Evolutionary conservation across 2,797 vertebrate species (phyloP).

Genomic region (Sebastolobus alascanus): DNA sequence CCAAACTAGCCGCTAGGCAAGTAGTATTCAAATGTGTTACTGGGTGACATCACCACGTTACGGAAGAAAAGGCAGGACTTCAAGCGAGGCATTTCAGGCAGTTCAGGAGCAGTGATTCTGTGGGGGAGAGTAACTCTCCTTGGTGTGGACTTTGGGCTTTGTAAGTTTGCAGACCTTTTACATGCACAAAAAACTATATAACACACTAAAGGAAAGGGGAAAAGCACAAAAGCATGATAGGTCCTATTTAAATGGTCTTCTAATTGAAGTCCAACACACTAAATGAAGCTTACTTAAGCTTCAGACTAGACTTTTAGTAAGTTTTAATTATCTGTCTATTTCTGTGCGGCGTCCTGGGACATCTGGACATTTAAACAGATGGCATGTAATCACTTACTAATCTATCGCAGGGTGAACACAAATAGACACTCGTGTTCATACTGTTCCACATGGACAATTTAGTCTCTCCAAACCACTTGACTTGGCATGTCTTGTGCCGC

Average conservation of each 20-base stretch:
- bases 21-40: too few species aligned
- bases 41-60: too few species aligned
- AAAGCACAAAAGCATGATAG: too few species aligned
- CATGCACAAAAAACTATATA: too few species aligned
- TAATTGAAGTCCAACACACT: not conserved
- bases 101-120: too few species aligned
- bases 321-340: conserved; percentile 13
- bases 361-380: conserved; percentile 15
- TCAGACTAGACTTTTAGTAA: not conserved
- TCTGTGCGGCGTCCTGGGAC: not conserved
- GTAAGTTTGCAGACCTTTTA: too few species aligned
- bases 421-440: conserved; percentile 18
- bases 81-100: fast-evolving
- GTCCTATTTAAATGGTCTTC: not conserved
- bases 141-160: too few species aligned
- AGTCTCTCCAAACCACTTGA: conserved; percentile 37
- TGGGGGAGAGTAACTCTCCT: too few species aligned
- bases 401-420: conserved; percentile 9
- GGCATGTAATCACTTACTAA: conserved; percentile 30
- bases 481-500: conserved; percentile 9
- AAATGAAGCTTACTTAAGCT: not conserved
- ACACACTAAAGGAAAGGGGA: too few species aligned
- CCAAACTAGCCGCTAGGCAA: too few species aligned
- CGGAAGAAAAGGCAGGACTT: too few species aligned
- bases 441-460: conserved; percentile 23